These are phyloP conservation scores for Anser brachyrhynchus DNA, from an alignment of 2,113 vertebrate species.

Conservation along the genomic window DNA sequence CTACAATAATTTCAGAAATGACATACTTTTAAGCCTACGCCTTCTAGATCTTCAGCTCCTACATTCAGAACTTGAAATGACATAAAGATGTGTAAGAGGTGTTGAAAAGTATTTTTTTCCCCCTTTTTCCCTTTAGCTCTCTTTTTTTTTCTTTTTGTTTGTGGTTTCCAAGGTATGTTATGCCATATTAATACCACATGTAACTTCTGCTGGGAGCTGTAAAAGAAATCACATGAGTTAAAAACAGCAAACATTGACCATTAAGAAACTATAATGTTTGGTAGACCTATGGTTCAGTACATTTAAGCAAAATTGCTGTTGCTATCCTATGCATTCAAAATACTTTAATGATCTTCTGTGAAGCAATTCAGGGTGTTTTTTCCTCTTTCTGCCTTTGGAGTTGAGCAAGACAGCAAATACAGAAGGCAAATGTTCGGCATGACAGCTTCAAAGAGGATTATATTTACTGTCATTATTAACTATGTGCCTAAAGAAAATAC, in stretches of 20 bases:
- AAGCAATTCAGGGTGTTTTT: neutral
- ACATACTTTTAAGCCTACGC: neutral
- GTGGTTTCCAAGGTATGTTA: neutral
- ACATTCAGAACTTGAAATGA: neutral
- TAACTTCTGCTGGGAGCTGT: neutral
- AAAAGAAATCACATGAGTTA: neutral
- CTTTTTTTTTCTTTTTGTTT: neutral
- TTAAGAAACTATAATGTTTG: neutral
- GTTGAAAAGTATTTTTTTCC: neutral
- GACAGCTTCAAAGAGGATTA: neutral
- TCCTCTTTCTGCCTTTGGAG: neutral
- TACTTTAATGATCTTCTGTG: neutral
- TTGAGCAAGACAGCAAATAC: neutral
- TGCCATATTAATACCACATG: neutral
- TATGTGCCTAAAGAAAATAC: neutral
- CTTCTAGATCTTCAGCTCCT: neutral
- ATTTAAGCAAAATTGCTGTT: neutral
- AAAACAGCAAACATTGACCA: neutral
- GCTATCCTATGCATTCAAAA: neutral
- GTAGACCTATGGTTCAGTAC: neutral
- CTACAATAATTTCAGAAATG: neutral
- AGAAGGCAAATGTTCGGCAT: neutral
- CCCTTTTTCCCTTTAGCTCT: neutral
- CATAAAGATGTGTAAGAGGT: neutral
- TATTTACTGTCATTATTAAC: neutral